Conservation (phyloP, 2,113 vertebrate species). For the Micromys minutus region DNA sequence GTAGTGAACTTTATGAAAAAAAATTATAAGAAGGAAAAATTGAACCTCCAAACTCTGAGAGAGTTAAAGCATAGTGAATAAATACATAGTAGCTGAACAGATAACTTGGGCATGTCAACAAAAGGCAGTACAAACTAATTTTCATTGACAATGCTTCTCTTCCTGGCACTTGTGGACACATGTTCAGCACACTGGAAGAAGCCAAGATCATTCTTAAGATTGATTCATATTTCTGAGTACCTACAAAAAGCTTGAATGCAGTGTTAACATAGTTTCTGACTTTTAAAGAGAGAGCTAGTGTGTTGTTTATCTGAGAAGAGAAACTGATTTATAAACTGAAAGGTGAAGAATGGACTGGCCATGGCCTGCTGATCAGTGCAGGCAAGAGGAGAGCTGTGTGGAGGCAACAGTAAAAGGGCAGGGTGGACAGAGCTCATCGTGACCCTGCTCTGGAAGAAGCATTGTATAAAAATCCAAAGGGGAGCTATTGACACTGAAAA, state of each 20-base stretch:
- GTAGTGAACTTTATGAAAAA: not conserved
- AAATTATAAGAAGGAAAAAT: not conserved
- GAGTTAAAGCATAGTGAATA: not conserved
- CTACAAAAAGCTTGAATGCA: not conserved
- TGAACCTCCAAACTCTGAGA: not conserved
- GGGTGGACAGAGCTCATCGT: not conserved
- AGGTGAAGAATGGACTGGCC: not conserved
- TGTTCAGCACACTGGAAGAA: not conserved
- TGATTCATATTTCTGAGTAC: not conserved
- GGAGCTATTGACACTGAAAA: not conserved
- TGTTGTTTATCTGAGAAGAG: not conserved
- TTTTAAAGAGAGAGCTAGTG: not conserved
- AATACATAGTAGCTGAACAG: not conserved
- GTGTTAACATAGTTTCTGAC: not conserved
- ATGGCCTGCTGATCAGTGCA: not conserved
- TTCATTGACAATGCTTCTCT: not conserved
- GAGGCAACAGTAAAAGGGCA: too few species aligned
- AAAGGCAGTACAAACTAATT: not conserved
- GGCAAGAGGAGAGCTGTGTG: not conserved
- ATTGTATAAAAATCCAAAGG: rapidly evolving
- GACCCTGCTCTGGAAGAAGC: not conserved
- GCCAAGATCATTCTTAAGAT: not conserved
- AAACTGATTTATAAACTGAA: not conserved
- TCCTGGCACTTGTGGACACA: not conserved
- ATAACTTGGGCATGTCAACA: not conserved